phyloP scores from a whole-genome alignment of 2,113 vertebrate species.

The Pristiophorus japonicus region DNA sequence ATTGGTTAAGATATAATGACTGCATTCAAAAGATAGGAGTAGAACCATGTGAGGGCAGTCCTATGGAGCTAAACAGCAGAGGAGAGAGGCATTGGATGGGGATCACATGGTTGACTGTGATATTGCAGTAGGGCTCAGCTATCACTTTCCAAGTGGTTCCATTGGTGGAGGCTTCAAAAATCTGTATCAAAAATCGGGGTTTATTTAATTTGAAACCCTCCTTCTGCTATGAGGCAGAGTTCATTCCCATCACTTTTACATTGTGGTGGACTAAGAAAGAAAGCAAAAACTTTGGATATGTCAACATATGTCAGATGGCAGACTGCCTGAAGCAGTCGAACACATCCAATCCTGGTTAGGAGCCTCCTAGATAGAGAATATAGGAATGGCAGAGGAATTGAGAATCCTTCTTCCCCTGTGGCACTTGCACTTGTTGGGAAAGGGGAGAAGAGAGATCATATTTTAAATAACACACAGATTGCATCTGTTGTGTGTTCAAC shows the following conservation, averaged over 20 bases:
- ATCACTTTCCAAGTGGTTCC: background rate
- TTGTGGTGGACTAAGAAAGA: background rate
- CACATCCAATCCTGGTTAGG: background rate
- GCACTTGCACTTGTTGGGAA: too few species aligned
- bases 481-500: background rate
- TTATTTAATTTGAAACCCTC: background rate
- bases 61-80: background rate
- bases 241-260: background rate
- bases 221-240: background rate
- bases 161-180: background rate
- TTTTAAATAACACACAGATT: background rate
- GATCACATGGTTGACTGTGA: background rate
- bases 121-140: background rate
- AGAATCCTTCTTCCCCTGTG: background rate
- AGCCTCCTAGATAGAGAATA: background rate
- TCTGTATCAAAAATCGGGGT: background rate
- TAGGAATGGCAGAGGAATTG: background rate
- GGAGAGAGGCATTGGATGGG: background rate
- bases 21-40: background rate
- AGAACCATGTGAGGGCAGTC: background rate
- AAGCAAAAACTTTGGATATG: background rate
- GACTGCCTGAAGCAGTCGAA: background rate
- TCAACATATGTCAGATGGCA: background rate
- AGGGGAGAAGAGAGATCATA: background rate
- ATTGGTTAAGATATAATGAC: background rate